These are phyloP conservation scores for Clinocottus analis DNA, from an alignment of 2,113 vertebrate species.

Conservation along the genomic window DNA sequence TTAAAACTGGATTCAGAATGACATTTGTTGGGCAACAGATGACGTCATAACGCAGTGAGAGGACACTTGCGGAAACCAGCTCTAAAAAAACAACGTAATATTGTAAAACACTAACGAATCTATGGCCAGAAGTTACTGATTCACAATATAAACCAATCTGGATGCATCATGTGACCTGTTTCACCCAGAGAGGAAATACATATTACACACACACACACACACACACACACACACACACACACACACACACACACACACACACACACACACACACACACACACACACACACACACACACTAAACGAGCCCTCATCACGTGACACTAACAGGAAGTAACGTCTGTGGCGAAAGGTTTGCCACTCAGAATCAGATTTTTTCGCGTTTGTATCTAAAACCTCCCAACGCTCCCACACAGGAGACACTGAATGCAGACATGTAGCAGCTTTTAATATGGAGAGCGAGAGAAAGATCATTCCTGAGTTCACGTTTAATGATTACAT, in stretches of 20 bases:
- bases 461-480: not conserved
- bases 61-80: not conserved
- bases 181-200: not conserved
- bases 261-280: no score
- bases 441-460: not conserved
- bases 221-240: no score
- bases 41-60: no score
- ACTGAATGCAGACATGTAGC: not conserved
- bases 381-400: not conserved
- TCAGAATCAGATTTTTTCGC: not conserved
- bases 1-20: not conserved
- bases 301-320: not conserved
- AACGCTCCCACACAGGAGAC: not conserved
- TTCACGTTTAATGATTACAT: not conserved
- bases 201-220: not conserved
- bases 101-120: not conserved
- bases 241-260: no score
- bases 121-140: not conserved
- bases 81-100: not conserved
- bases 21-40: no score
- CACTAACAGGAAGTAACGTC: not conserved
- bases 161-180: not conserved
- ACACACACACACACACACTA: no score
- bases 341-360: not conserved
- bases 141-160: not conserved